Base-by-base conservation (phyloP, 2,797 vertebrate species). In the Hypotaenidia philippensis region DNA sequence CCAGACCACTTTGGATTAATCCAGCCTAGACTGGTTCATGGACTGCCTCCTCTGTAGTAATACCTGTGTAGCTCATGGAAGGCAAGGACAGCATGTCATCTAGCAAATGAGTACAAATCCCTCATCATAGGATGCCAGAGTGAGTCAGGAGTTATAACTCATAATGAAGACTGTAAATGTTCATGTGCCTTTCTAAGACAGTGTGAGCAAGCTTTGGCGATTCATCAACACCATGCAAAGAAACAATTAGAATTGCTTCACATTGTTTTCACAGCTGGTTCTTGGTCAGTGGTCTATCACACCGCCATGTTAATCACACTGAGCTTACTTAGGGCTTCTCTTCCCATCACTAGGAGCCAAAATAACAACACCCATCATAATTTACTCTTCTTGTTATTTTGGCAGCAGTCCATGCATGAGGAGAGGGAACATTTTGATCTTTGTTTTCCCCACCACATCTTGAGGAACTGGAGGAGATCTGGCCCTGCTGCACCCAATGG, bases 181-280 rank as follows among this genome's bases (percentile, higher is more conserved):
- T 74, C 47, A 56, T 59, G 31, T 66, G 59, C 66, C 76, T 64
- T 78, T 94, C 85, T 66, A 77, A 56, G 34, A 50, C 17, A 40
- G 26, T 3, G 36, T 80, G 74, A 94, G 59, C 93, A 95, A 87
- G 31, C 55, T 74, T 61, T 56, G 60, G 77, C 93, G 50, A 92
- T 91, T 94, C 83, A 93, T 66, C 36, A 70, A 3, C 0, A 0
- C 50, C 74, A 74, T 10, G 59, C 70, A 79, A 95, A 88, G 82
- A 92, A 96, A 90, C 80, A 94, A 90, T 86, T 32, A 90, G 21
- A 23, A 49, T 82, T 89, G 71, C 87, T 91, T 91, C 80, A 83
- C 8, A 18, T 10, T 55, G 32, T 76, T 94, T 77, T 65, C 41
- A 74, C 25, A 69, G 70, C 59, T 91, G 77, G 41, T 82, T 82